phyloP scores from a whole-genome alignment of 2,888 invertebrate species.

The Lasioglossum malachurum region DNA sequence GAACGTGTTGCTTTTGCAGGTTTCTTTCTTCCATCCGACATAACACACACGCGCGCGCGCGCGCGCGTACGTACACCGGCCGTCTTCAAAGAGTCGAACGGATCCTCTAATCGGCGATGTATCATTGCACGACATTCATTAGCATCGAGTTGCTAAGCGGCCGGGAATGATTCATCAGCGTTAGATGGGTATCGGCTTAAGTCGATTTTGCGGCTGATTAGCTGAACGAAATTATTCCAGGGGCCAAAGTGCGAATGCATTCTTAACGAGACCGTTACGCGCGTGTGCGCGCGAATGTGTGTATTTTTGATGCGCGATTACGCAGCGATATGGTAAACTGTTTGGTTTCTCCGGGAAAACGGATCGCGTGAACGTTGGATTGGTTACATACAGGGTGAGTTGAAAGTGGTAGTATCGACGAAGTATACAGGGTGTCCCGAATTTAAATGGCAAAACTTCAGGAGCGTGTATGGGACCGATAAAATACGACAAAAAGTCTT shows the following conservation, averaged over 20 bases:
- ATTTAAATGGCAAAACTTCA: too few relatives aligned
- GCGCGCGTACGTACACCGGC: background rate
- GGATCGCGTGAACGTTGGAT: background rate
- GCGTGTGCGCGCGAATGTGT: too few relatives aligned
- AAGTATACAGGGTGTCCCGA: too few relatives aligned
- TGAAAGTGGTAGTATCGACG: background rate
- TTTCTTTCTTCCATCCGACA: slow-evolving; percentile 12
- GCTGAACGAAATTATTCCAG: background rate
- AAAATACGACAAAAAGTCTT: too few relatives aligned
- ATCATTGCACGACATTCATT: slow-evolving; percentile 12
- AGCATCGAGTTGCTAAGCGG: slow-evolving; percentile 1
- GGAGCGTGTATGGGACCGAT: too few relatives aligned
- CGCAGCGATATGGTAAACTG: slow-evolving; percentile 5
- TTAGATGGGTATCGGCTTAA: slow-evolving; percentile 11
- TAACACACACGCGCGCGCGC: background rate
- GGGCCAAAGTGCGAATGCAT: background rate
- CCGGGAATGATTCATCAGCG: slow-evolving; percentile 7
- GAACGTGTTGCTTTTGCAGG: slow-evolving; percentile 54
- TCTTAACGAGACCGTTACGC: background rate
- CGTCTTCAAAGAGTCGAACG: background rate
- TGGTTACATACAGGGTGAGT: background rate
- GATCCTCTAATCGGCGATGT: background rate
- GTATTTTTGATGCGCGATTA: background rate
- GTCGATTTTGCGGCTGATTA: slow-evolving; percentile 14
- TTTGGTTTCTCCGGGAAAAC: background rate